Conservation (phyloP, 2,113 vertebrate species). For the Chloropsis cyanopogon region DNA sequence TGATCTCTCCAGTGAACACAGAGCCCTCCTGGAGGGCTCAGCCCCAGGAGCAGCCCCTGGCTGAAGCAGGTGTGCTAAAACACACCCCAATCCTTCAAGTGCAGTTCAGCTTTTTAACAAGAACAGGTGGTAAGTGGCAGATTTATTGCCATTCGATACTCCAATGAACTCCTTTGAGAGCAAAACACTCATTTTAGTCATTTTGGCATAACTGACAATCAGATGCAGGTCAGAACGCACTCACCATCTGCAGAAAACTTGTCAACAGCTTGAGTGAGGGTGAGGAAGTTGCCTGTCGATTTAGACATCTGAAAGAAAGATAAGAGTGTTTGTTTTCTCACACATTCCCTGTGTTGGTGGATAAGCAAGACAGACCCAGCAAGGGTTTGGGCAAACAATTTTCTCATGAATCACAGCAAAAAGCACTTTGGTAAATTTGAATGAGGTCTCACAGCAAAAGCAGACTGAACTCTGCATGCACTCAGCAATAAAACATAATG, state of each 20-base stretch:
- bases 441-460: background rate
- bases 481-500: background rate
- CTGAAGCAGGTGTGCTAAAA: background rate
- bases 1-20: rapidly evolving
- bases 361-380: background rate
- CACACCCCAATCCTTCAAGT: background rate
- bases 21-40: background rate
- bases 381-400: background rate
- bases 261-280: slow-evolving; percentile 83
- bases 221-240: background rate
- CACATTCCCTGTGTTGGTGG: background rate
- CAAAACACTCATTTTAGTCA: background rate
- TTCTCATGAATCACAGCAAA: background rate
- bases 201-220: background rate
- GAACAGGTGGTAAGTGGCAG: background rate
- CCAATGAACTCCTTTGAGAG: background rate
- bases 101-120: background rate
- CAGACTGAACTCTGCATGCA: background rate
- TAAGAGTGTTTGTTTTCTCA: background rate
- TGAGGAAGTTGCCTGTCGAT: slow-evolving; percentile 98
- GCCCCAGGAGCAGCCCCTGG: background rate
- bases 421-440: background rate
- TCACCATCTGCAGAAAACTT: slow-evolving; percentile 98
- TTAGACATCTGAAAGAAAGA: slow-evolving; percentile 90
- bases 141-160: background rate